Base-by-base conservation (phyloP, 2,888 invertebrate species). In the Hirtodrosophila cameraria region DNA sequence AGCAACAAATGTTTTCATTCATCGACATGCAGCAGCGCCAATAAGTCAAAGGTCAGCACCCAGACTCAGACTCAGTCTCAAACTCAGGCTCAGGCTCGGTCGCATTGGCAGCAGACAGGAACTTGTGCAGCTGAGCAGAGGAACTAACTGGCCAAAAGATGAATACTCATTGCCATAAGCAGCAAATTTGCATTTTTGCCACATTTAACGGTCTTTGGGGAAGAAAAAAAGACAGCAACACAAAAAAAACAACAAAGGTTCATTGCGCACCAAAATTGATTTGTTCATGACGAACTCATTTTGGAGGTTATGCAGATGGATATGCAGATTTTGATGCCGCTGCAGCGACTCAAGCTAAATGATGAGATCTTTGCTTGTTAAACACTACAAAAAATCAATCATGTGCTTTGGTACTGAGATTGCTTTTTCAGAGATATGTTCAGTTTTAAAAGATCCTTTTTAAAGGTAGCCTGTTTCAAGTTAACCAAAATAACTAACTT, bases 241-340 rank as follows among this genome's bases (percentile, higher is more conserved):
- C 28, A 4, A 30, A 12, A 2, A 31, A 30, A 39, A 39, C 7
- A 27, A 20, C 18, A 45, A 41, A 20, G 39, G 31, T 59, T 57
- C 53, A 70, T 50, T 61, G 65, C 65, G 69, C 59, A 42, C 52
- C 62, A 73, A 82, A 82, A 86, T 82, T 82, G 81, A 82, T 82
- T 82, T 80, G 86, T 83, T 77, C 82, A 77, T 81, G 86, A 85
- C 81, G 85, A 79, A 84, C 81, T 79, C 75, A 75, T 85, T 80
- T 63, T 31, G 50, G 28, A 36, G 75, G 58, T 67, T 62, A 72
- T 52, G 49, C 57, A 8, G 45, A 57, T 58, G 41, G 42, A 31
- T 11, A 43, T 53, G 62, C 53, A 41, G 45, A 69, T 59, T 30
- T 42, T 12, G 16, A 36, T 57, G 57, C 48, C 9, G 30, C 25